phyloP scores from a whole-genome alignment of 2,888 invertebrate species.

The Andrena chrysosceles region DNA sequence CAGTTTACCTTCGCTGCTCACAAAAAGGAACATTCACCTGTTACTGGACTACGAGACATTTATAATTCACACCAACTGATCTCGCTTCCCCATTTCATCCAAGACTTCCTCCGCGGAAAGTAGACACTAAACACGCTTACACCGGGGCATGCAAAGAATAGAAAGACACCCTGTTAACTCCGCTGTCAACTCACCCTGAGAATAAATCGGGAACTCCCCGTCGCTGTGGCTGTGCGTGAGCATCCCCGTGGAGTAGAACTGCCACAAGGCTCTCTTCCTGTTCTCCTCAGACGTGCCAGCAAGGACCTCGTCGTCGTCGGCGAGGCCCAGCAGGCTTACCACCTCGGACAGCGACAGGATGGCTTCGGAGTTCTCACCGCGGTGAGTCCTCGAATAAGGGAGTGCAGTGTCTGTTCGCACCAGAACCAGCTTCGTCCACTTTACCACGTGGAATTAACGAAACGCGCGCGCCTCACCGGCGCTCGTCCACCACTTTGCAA shows the following conservation, averaged over 20 bases:
- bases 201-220: constrained; percentile 93
- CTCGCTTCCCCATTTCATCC: background rate
- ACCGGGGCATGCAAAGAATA: background rate
- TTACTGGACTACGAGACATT: background rate
- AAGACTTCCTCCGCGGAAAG: background rate
- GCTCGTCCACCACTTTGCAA: constrained; percentile 1
- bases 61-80: background rate
- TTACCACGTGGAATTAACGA: constrained; percentile 5
- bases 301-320: constrained; percentile 78
- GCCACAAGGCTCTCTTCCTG: constrained; percentile 78
- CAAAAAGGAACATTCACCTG: background rate
- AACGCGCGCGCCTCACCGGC: constrained; percentile 2
- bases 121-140: background rate
- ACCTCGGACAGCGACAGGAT: constrained; percentile 78
- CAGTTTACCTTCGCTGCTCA: background rate
- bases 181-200: constrained; percentile 87
- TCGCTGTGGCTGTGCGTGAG: constrained; percentile 94
- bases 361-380: constrained; percentile 50
- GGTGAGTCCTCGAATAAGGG: constrained; percentile 13
- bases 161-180: background rate
- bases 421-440: constrained; percentile 5
- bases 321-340: constrained; percentile 76
- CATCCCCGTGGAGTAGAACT: constrained; percentile 86
- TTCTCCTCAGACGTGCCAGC: constrained; percentile 76
- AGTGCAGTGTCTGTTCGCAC: constrained; percentile 5